Conservation (phyloP, 2,797 vertebrate species). For the Eulemur albifrons region DNA sequence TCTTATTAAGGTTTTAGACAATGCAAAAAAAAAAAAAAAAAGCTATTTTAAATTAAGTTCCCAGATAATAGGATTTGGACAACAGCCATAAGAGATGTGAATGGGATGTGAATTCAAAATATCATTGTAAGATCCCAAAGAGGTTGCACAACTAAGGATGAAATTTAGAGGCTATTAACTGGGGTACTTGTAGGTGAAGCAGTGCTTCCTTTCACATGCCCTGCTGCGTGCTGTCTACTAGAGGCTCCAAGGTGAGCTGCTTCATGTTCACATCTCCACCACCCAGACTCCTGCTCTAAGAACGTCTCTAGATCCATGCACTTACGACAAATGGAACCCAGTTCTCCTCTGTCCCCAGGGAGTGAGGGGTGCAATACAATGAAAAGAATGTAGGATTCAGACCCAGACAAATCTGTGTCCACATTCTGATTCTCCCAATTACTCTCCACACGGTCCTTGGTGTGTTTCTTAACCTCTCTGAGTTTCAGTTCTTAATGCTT, state of each 20-base stretch:
- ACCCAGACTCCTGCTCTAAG: background rate
- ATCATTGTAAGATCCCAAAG: background rate
- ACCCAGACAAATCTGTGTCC: background rate
- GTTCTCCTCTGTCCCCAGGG: background rate
- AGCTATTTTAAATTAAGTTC: constrained; percentile 60
- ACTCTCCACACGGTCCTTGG: background rate
- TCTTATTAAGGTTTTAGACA: constrained; percentile 62
- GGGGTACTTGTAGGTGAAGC: background rate
- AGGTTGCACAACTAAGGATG: background rate
- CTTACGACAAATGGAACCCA: background rate
- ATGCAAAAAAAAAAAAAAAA: constrained; percentile 34
- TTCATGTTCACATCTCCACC: background rate
- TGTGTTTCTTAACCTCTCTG: background rate
- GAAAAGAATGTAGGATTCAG: background rate
- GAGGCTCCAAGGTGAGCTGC: background rate
- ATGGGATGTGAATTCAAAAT: background rate
- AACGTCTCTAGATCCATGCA: background rate
- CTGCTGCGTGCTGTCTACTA: background rate
- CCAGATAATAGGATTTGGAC: constrained; percentile 61
- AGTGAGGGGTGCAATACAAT: background rate
- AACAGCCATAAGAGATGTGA: constrained; percentile 3
- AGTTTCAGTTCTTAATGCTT: background rate
- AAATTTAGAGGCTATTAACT: background rate
- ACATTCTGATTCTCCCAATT: background rate
- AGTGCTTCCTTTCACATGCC: background rate